These are phyloP conservation scores for Clarias batrachus DNA, from an alignment of 2,113 vertebrate genomes.

Conservation along the genomic window DNA sequence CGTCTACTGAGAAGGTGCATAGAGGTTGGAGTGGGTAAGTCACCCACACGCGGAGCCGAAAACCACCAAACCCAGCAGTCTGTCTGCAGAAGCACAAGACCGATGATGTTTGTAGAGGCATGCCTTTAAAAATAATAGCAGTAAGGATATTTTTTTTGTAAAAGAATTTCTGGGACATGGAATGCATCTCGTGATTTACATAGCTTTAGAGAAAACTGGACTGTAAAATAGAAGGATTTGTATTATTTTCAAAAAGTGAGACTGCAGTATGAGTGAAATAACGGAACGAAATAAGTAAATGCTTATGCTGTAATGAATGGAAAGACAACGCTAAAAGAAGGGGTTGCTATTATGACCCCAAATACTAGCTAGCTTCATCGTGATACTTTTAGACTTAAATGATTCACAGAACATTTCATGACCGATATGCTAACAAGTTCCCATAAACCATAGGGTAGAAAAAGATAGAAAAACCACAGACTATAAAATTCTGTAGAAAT, in stretches of 20 bases:
- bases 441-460: no score
- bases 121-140: background rate
- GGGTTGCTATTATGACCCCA: background rate
- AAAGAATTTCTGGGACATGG: background rate
- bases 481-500: background rate
- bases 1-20: constrained; percentile 4
- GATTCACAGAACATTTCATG: background rate
- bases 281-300: background rate
- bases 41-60: background rate
- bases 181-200: background rate
- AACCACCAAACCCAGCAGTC: background rate
- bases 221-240: background rate
- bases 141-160: background rate
- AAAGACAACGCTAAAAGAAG: background rate
- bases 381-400: background rate
- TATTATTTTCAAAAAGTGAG: background rate
- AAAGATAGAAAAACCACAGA: no score
- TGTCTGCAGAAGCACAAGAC: background rate
- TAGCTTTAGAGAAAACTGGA: background rate
- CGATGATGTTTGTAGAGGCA: background rate
- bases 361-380: background rate
- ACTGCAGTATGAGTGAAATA: background rate
- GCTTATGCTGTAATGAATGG: background rate
- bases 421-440: background rate
- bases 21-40: background rate